Conservation (phyloP, 2,113 vertebrate genomes). For the Pachyramphus minor region DNA sequence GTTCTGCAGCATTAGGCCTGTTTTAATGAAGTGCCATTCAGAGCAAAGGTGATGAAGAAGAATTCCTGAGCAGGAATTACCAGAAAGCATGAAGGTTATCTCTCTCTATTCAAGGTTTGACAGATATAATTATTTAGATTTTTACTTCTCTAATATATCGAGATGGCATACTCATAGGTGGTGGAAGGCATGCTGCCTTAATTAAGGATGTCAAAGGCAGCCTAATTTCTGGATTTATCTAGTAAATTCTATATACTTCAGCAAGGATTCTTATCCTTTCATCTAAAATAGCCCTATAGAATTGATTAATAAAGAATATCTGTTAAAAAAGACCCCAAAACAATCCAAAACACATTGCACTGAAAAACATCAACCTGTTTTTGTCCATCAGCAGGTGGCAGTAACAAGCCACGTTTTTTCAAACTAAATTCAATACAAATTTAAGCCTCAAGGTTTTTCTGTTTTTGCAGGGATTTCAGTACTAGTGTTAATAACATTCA, state of each 20-base stretch:
- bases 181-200: background rate
- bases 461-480: constrained; percentile 84
- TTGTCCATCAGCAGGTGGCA: constrained; percentile 74
- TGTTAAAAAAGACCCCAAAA: background rate
- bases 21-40: background rate
- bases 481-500: constrained; percentile 76
- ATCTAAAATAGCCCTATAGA: background rate
- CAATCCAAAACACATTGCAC: background rate
- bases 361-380: background rate
- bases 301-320: background rate
- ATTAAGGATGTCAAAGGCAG: background rate
- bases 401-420: constrained; percentile 45
- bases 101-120: background rate
- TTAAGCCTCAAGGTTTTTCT: constrained; percentile 34
- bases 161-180: background rate
- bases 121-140: background rate
- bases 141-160: background rate
- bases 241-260: background rate
- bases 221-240: background rate
- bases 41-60: background rate
- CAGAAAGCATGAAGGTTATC: background rate
- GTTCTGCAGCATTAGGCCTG: background rate
- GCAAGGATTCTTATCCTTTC: background rate
- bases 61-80: background rate
- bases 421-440: background rate